These are phyloP conservation scores for Heliconius nattereri DNA, from an alignment of 1,140 invertebrate genomes.

Conservation along the genomic window DNA sequence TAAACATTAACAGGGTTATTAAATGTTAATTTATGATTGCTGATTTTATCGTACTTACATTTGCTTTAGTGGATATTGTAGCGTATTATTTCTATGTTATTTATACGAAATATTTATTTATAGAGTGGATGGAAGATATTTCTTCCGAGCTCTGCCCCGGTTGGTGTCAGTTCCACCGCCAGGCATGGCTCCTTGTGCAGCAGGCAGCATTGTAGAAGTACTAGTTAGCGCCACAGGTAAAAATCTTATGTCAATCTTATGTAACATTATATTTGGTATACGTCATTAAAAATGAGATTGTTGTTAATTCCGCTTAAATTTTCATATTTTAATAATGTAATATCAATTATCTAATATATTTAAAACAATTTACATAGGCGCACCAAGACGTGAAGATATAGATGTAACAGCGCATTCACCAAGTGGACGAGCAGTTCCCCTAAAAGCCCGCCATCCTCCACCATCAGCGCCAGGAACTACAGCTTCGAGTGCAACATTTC, in stretches of 20 bases:
- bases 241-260: conserved; percentile 83
- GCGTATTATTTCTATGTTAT: not conserved
- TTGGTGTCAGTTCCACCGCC: conserved; percentile 92
- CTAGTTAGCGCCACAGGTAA: conserved; percentile 92
- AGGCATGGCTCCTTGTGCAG: conserved; percentile 96
- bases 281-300: not conserved
- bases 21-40: conserved; percentile 24
- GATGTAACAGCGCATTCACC: conserved; percentile 95
- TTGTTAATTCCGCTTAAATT: too few species aligned
- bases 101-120: conserved; percentile 25
- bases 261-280: not conserved
- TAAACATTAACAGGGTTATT: conserved; percentile 18
- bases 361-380: conserved; percentile 83
- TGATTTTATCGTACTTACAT: not conserved
- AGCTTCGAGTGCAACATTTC: conserved; percentile 92
- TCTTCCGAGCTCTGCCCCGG: conserved; percentile 93
- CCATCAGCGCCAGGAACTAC: conserved; percentile 72
- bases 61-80: not conserved
- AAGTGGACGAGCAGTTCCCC: conserved; percentile 84
- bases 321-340: not conserved
- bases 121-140: conserved; percentile 83
- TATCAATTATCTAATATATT: not conserved
- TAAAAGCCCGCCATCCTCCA: conserved; percentile 66
- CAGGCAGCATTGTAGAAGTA: conserved; percentile 97
- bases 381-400: conserved; percentile 89